Conservation (phyloP, 1,140 invertebrate species). For the Diorhabda carinulata region DNA sequence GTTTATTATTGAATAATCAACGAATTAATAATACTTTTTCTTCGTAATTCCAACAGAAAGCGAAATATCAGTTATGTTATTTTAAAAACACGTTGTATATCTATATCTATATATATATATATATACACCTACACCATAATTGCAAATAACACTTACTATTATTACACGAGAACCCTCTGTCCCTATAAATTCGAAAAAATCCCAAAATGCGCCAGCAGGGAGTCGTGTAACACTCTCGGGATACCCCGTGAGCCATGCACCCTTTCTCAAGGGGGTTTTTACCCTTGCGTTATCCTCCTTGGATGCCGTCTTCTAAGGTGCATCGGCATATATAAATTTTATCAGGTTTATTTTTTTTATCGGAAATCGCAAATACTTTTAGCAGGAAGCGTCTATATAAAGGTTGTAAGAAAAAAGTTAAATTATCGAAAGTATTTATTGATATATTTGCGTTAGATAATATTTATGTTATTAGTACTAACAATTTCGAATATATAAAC, state of each 20-base stretch:
- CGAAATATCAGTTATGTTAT: no score
- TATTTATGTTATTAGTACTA: no score
- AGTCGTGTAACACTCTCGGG: neutral
- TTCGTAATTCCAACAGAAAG: no score
- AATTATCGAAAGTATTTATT: no score
- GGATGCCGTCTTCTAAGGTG: neutral
- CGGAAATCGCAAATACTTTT: neutral
- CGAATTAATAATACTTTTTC: no score
- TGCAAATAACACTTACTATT: conserved; percentile 2
- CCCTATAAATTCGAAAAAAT: conserved; percentile 1
- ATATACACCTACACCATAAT: conserved; percentile 1
- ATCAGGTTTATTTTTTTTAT: neutral
- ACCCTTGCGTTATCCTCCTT: neutral
- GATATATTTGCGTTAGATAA: no score
- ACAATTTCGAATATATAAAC: no score
- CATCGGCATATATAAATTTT: conserved; percentile 1
- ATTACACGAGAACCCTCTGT: neutral
- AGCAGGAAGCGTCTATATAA: no score
- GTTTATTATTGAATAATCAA: no score
- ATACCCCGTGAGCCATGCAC: neutral
- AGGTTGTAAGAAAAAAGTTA: no score
- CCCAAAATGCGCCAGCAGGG: neutral
- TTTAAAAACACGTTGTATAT: no score
- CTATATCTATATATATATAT: neutral
- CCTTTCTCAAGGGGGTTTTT: neutral